A percentile compares a stretch with the other conserved stretches of the same genome.
These are phyloP conservation scores for Malurus leucopterus DNA, from an alignment of 2,797 vertebrate genomes.

Conservation along the genomic window DNA sequence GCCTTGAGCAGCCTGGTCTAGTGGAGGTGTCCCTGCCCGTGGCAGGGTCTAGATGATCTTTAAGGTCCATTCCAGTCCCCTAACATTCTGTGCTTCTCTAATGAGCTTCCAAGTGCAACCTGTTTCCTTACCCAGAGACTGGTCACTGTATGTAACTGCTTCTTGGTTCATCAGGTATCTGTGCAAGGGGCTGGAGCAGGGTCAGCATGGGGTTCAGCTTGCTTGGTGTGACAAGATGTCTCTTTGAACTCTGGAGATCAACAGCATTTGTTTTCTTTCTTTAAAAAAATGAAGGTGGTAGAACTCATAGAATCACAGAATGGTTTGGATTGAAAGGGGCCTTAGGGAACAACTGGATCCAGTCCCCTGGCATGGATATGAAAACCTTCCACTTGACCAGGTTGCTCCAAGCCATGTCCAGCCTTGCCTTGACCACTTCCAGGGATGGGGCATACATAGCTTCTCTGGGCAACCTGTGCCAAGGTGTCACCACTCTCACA, in stretches of 20 bases:
- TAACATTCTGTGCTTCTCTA: not conserved
- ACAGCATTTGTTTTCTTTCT: not conserved
- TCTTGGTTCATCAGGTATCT: not conserved
- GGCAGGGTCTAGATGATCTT: not conserved
- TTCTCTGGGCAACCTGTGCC: not conserved
- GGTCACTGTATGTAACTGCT: not conserved
- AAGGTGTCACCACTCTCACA: too few species aligned
- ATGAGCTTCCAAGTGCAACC: accelerated
- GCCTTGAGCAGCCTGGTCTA: not conserved
- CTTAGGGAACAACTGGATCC: not conserved
- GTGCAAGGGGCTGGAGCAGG: not conserved
- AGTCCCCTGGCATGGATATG: too few species aligned
- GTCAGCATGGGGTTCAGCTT: not conserved
- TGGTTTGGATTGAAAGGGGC: not conserved
- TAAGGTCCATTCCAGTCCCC: not conserved
- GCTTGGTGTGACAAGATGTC: not conserved
- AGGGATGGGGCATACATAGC: not conserved
- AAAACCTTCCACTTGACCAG: not conserved
- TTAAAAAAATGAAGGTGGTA: not conserved
- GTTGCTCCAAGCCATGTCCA: not conserved
- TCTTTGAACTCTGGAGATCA: not conserved
- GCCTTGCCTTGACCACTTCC: not conserved
- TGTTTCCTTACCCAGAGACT: not conserved
- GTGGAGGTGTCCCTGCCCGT: not conserved
- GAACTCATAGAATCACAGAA: not conserved